Base-by-base conservation (phyloP, 2,113 vertebrate species). In the Deroptyus accipitrinus region DNA sequence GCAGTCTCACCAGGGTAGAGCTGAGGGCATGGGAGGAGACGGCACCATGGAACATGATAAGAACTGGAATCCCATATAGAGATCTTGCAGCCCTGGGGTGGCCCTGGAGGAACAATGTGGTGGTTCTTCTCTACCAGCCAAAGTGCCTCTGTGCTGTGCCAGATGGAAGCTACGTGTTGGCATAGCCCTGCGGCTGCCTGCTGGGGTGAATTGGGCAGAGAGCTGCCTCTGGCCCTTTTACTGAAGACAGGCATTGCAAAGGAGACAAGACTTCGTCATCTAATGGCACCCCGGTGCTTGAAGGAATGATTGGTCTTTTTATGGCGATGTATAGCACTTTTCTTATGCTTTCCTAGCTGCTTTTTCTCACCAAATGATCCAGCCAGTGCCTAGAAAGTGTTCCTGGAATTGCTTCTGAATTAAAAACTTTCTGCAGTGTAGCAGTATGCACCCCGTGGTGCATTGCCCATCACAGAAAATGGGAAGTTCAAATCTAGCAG, bases 1-100 rank as follows among this genome's bases (percentile, higher is more conserved):
- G 23, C 61, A 23, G 31, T 80, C 18, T 13, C 83, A 25, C 24
- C 0, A 0, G 0, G 0, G 51, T 62, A 17, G 51, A 66, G 35
- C 64, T 11, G 13, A 52, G 31, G 70, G 54, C 41, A 2, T 0
- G 6, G 81, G 83, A 59, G 69, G 49, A 67, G n/a, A 10, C 1
- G 1, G 28, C 0, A 13, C 70, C n/a, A 62, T 82, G 63, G 73
- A 63, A 37, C 2, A 2, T 75, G 76, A 12, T 33, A 22, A 12
- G n/a, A 4, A 61, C 13, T 22, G 81, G 18, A 17, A 27, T 90
- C 59, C 28, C 37, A 72, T 5, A 41, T 2, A 22, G 83, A 70
- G 12, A 35, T 66, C 49, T 27, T 31, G 27, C 48, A 52, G 67
- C 1, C 12, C 49, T 19, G 7, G 11, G 28, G 73, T 82, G 74